phyloP scores from a whole-genome alignment of 2,888 invertebrate genomes.

The Philopedon plagiatum region DNA sequence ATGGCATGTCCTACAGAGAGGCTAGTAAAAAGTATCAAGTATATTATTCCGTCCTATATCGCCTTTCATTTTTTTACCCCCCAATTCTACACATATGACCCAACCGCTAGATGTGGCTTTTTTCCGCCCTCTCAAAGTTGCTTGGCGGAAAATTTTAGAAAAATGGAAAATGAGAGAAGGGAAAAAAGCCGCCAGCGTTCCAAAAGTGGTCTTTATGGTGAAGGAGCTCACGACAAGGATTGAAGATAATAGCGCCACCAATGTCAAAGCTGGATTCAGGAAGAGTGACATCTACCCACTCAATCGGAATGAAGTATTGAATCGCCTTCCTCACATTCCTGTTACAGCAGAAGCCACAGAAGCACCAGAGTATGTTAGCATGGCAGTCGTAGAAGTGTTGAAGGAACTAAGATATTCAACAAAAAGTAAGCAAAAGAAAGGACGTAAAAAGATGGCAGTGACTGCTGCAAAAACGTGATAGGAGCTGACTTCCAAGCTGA shows the following conservation, averaged over 20 bases:
- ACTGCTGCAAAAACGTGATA: neutral
- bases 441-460: neutral
- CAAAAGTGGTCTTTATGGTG: slow-evolving; percentile 21
- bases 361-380: neutral
- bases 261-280: neutral
- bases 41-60: neutral
- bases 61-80: too few species aligned
- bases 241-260: neutral
- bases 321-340: neutral
- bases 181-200: slow-evolving; percentile 25
- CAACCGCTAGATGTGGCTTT: slow-evolving; percentile 16
- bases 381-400: neutral
- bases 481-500: neutral
- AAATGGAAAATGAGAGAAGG: slow-evolving; percentile 30
- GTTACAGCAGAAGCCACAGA: neutral
- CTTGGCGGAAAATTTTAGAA: slow-evolving; percentile 36
- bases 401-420: neutral
- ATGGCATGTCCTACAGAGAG: neutral
- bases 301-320: neutral
- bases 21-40: neutral
- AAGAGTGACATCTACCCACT: neutral
- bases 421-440: neutral
- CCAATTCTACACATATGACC: too few species aligned
- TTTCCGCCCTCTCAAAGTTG: slow-evolving; percentile 33
- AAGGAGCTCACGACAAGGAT: slow-evolving; percentile 18